Evolutionary conservation across 2,113 vertebrate species (phyloP), one percentile per base, ranked within the genome.

Genomic region (Cromileptes altivelis): DNA sequence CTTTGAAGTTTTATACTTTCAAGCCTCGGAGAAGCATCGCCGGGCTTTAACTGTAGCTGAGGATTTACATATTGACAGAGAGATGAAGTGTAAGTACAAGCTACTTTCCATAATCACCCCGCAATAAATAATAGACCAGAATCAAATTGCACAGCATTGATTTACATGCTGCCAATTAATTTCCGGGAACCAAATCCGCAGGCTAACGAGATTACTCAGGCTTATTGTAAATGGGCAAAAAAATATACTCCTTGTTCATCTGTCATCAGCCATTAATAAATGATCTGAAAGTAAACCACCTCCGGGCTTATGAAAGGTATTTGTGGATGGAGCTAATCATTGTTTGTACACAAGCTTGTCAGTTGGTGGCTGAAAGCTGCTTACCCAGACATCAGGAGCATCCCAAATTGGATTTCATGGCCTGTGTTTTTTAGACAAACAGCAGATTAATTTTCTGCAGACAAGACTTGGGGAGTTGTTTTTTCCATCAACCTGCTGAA

Each of bases 291-390:
- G 75, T 73, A 81, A 80, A 69, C 74, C 45, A 61, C 49, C 76
- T 53, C 12, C 5, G 25, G 78, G 74, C 60, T 75, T 53, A 84
- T 61, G 62, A 73, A 49, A 85, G 47, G 55, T 65, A 50, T 82
- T 88, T 88, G 64, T 74, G 52, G 62, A 67, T 57, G 81, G 33
- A 82, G 69, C 50, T 87, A 91, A 94, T 92, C 76, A 75, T 56
- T 93, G 85, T 93, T 92, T 92, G 82, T 69, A 61, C 85, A 86
- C 73, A 88, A 63, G 84, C 72, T 81, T 82, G 79, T 86, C 75
- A 75, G 56, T 83, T n/a, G 60, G 75, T 19, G 81, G 37, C 50
- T 75, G 73, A 84, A 82, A 90, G 88, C 92, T 72, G 79, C 85
- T 91, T 86, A 89, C 53, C 37, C 67, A 89, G 67, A 87, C 75